Evolutionary conservation across 2,113 vertebrate genomes (phyloP).

Genomic region (Semicossyphus pulcher): DNA sequence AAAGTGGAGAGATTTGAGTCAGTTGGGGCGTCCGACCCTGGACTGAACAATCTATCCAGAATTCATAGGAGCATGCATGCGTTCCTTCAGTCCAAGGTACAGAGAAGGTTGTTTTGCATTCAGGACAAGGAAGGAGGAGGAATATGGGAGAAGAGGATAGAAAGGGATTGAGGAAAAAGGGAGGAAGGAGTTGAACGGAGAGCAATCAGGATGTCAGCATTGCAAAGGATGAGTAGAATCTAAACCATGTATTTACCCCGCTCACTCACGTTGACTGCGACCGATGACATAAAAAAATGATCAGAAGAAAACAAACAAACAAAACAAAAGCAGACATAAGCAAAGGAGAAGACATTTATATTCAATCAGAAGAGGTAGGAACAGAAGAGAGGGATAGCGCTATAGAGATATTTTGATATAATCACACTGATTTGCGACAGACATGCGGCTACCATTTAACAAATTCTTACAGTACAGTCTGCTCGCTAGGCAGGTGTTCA

Average conservation of each 20-base stretch:
- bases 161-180: conserved; percentile 16
- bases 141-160: neutral
- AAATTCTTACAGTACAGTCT: conserved; percentile 45
- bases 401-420: conserved; percentile 62
- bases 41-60: conserved; percentile 58
- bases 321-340: conserved; percentile 86
- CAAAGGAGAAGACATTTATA: conserved; percentile 90
- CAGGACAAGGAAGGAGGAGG: conserved; percentile 46
- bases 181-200: conserved; percentile 44
- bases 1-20: conserved; percentile 47
- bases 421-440: conserved; percentile 74
- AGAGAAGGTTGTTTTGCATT: conserved; percentile 64
- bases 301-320: conserved; percentile 83
- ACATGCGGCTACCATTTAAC: conserved; percentile 60
- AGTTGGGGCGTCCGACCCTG: conserved; percentile 53
- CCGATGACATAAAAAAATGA: conserved; percentile 86
- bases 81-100: conserved; percentile 60
- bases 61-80: conserved; percentile 74
- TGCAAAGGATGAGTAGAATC: conserved; percentile 83
- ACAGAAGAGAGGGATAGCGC: conserved; percentile 68
- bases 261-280: conserved; percentile 99
- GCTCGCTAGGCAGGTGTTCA: conserved; percentile 55
- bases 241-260: conserved; percentile 93
- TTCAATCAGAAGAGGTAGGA: conserved; percentile 81
- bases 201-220: conserved; percentile 79